Conservation (phyloP, 2,113 vertebrate species). For the Aptenodytes forsteri region DNA sequence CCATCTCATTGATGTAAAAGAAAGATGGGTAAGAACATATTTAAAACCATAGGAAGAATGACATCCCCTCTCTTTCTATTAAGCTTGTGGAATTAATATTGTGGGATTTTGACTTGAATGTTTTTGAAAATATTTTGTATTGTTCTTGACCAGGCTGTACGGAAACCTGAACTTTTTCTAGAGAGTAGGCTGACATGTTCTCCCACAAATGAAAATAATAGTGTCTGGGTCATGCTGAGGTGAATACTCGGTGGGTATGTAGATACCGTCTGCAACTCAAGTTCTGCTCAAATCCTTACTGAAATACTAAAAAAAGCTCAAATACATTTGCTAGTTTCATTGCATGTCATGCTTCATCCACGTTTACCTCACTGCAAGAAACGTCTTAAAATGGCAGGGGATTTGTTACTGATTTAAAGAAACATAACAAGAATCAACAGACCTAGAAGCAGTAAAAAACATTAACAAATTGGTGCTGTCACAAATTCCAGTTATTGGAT, state of each 20-base stretch:
- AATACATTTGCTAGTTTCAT: background rate
- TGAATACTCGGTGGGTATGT: background rate
- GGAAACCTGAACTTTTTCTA: background rate
- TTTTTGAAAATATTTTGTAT: background rate
- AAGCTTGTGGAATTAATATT: background rate
- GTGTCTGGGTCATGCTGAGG: background rate
- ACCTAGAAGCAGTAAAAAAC: background rate
- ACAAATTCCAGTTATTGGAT: background rate
- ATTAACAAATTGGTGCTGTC: background rate
- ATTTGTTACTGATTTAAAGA: slow-evolving; percentile 31
- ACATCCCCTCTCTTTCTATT: background rate
- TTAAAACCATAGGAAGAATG: background rate
- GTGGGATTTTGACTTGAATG: background rate
- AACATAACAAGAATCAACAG: background rate
- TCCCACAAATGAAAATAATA: background rate
- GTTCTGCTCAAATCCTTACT: background rate
- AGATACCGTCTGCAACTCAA: background rate
- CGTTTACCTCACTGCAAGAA: background rate
- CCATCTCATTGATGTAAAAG: background rate
- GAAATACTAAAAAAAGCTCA: background rate
- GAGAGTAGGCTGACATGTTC: background rate
- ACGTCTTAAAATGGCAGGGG: background rate
- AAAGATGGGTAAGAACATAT: background rate
- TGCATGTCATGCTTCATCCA: background rate
- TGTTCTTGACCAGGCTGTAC: background rate